These are phyloP conservation scores for Percopsis omiscomaycus DNA, from an alignment of 2,797 vertebrate genomes.

Conservation along the genomic window DNA sequence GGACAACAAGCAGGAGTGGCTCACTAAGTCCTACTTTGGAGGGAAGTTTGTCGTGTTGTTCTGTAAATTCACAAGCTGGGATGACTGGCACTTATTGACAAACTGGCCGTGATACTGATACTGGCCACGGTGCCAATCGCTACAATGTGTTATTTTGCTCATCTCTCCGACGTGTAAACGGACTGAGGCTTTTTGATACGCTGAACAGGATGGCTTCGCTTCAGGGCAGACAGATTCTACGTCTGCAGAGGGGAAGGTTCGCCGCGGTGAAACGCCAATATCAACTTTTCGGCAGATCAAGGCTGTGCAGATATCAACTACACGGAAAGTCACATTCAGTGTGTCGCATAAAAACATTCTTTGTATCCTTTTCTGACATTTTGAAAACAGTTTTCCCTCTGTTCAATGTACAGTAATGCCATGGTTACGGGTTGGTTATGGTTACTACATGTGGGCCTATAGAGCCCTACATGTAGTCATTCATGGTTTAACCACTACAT, in stretches of 20 bases:
- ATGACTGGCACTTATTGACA: slow-evolving; percentile 66
- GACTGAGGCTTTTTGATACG: slow-evolving; percentile 39
- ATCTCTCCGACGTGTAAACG: slow-evolving; percentile 33
- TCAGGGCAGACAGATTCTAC: slow-evolving; percentile 14
- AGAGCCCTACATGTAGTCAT: neutral
- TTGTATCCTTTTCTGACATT: slow-evolving; percentile 40
- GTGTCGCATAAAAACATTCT: slow-evolving; percentile 35
- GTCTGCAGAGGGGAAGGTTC: slow-evolving; percentile 3
- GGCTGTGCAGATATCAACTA: slow-evolving; percentile 24
- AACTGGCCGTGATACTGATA: slow-evolving; percentile 50
- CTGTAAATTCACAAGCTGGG: slow-evolving; percentile 35
- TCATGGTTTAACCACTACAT: neutral
- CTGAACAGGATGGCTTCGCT: slow-evolving; percentile 31
- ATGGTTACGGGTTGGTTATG: slow-evolving; percentile 1
- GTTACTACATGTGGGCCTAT: too few relatives aligned
- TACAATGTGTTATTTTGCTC: slow-evolving; percentile 47
- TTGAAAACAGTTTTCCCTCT: slow-evolving; percentile 19
- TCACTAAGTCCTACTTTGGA: slow-evolving; percentile 47
- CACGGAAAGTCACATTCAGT: slow-evolving; percentile 36
- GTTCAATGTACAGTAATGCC: slow-evolving; percentile 32
- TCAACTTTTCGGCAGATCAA: slow-evolving; percentile 18
- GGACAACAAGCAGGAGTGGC: slow-evolving; percentile 24
- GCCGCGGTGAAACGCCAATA: slow-evolving; percentile 36
- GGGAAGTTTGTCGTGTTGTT: slow-evolving; percentile 51
- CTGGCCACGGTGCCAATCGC: slow-evolving; percentile 54